Evolutionary conservation across 2,797 vertebrate species (phyloP), one percentile per base, ranked within the genome.

Genomic region (Brotula barbata): DNA sequence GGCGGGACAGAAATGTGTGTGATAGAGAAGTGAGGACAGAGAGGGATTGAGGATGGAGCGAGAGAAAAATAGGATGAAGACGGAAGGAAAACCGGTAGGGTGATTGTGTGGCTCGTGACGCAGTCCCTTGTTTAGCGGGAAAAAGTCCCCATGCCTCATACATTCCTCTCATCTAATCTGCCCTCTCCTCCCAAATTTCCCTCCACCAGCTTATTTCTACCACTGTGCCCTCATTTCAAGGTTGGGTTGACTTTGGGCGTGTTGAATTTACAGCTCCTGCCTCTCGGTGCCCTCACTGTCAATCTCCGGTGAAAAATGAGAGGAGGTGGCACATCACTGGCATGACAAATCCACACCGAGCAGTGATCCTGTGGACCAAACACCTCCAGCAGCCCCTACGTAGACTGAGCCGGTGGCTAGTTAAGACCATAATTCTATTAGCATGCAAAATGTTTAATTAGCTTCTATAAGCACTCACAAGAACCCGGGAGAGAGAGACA

Each of bases 181-280:
- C 54, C 45, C 50, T 63, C 53, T 63, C 47, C 43, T 65, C 62
- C 50, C 53, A 36, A 61, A 43, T 75, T 80, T 42, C 49, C 56
- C 64, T 55, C 33, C 36, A 41, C 41, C 6, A 81, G 75, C 80
- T 83, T 66, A 68, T 75, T 84, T 79, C 77, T 71, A 55, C 53
- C 65, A 65, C 67, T 14, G 42, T 87, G 85, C 78, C 87, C 85
- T 83, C 78, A 47, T 72, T 77, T 84, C 81, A 88, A 88, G 87
- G 87, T 88, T 86, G 80, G 74, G 62, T 72, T 83, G 87, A 88
- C 89, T 88, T 89, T 87, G 83, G 78, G 82, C 40, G 79, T 81
- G 73, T 82, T 83, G 78, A 82, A 87, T 87, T 89, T 89, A 87
- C 85, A 83, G 80, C 84, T 75, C 75, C 82, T 86, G 78, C 78